Evolutionary conservation across 2,113 vertebrate genomes (phyloP).

Genomic region (Pterocles orientalis): DNA sequence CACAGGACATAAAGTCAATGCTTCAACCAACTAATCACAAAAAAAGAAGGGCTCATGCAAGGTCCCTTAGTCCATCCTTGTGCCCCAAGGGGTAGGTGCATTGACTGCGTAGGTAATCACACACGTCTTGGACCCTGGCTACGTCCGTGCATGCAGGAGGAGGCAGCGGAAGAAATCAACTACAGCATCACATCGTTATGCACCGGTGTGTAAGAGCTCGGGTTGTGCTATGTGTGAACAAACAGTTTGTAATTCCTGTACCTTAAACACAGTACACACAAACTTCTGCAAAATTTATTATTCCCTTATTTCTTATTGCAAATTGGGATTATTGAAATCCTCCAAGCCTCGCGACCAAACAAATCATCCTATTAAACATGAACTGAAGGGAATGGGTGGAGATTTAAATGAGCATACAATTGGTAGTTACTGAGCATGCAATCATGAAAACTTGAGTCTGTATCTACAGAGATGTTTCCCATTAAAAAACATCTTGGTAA

Average conservation of each 20-base stretch:
- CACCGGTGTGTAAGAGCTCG: not conserved
- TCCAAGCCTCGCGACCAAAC: not conserved
- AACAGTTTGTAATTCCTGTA: not conserved
- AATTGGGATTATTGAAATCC: not conserved
- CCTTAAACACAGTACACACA: not conserved
- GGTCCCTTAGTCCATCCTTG: not conserved
- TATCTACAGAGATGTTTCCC: constrained; percentile 27
- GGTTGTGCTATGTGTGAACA: not conserved
- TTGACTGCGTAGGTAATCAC: not conserved
- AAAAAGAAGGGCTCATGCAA: not conserved
- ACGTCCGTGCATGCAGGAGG: fast-evolving
- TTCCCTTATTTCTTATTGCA: not conserved
- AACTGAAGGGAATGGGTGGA: constrained; percentile 15
- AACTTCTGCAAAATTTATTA: not conserved
- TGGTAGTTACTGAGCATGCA: not conserved
- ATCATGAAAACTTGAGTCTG: not conserved
- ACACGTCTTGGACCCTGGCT: fast-evolving
- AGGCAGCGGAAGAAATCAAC: not conserved
- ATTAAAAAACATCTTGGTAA: constrained; percentile 41
- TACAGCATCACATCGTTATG: not conserved
- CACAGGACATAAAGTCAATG: not conserved
- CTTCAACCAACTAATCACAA: not conserved
- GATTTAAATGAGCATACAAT: not conserved
- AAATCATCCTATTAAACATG: not conserved
- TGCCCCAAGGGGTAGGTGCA: not conserved